Base-by-base conservation (phyloP, 2,797 vertebrate genomes). In the Cossypha polioptera region DNA sequence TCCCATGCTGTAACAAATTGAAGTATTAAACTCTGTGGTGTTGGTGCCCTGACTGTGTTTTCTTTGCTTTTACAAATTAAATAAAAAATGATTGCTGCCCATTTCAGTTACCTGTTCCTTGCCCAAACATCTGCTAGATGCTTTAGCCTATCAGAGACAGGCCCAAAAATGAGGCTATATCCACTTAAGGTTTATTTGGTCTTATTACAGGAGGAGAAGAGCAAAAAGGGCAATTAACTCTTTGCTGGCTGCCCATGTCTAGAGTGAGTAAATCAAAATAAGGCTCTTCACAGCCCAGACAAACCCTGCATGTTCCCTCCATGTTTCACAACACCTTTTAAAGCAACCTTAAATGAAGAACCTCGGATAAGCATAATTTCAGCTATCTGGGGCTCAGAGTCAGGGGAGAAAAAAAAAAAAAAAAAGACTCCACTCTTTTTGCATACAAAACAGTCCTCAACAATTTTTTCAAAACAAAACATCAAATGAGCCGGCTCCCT, bases 381-480 rank as follows among this genome's bases (percentile, higher is more conserved):
- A 66, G 29, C 73, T 92, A 90, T 78, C 88, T 72, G 54, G 69
- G 68, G 11, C 76, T 95, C 48, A 33, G 54, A 72, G 20, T 61
- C 15, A 58, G 35, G 8, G 5, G 15, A 7, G 9, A 2, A 51
- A 62, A 20, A 36, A 40, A 15, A 19, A 35, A 13, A 7, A 3
- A 50, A 18, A 9, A 2, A 53, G 16, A 3, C 51, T 29, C 10
- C 17, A 22, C 13, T 11, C 45, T 68, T 81, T 94, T 65, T 90
- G 94, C 90, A 86, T 92, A 86, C 83, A 91, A 93, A 96, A 69
- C 45, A 92, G 48, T 9, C 72, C 86, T 87, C 62, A 5, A 36
- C 68, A 36, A 16, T 54, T 77, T 86, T 91, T 69, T 22, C 84
- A 78, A 93, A 96, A 90, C 86, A 88, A 54, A 81, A 91, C 91